phyloP scores from a whole-genome alignment of 2,888 invertebrate species.

The Eucera pruinosa region DNA sequence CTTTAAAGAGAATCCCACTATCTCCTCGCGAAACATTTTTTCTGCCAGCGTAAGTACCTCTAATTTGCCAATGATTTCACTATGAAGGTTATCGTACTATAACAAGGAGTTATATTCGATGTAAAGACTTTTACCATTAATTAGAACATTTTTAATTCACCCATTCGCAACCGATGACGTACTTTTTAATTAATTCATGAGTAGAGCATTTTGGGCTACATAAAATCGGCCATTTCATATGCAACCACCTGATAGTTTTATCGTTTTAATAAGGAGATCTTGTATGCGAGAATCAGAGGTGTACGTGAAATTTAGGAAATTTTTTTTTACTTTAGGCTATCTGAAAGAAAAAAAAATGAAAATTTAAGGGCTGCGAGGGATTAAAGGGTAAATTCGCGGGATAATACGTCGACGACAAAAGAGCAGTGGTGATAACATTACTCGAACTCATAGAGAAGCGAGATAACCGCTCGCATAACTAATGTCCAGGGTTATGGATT shows the following conservation, averaged over 20 bases:
- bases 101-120: no score
- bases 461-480: conserved; percentile 41
- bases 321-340: no score
- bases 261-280: background rate
- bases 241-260: no score
- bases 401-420: background rate
- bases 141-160: background rate
- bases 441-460: conserved; percentile 24
- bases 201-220: no score
- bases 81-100: no score
- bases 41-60: background rate
- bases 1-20: conserved; percentile 9
- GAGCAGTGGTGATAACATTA: conserved; percentile 30
- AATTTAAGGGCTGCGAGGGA: background rate
- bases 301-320: no score
- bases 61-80: background rate
- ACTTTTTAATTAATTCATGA: no score
- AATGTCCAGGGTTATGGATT: conserved; percentile 44
- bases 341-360: no score
- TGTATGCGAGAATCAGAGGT: no score
- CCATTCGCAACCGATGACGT: no score
- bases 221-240: no score
- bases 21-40: background rate
- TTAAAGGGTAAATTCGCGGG: conserved; percentile 27
- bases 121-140: no score